Evolutionary conservation across 2,113 vertebrate species (phyloP).

Genomic region (Poeciliopsis retropinna): DNA sequence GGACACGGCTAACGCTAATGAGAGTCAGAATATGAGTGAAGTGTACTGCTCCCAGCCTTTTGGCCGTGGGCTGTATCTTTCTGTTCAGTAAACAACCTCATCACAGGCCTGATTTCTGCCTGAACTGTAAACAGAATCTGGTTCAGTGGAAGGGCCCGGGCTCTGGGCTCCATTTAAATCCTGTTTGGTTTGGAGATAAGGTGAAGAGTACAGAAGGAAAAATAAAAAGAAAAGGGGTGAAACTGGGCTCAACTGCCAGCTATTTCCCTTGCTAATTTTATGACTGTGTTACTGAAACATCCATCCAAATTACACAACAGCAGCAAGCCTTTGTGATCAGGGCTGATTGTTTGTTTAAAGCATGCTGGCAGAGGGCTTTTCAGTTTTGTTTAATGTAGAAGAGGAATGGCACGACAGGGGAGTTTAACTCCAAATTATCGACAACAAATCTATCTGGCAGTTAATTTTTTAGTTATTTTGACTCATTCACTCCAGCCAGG

Average conservation of each 20-base stretch:
- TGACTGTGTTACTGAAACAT: conserved; percentile 77
- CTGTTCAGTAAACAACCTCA: conserved; percentile 72
- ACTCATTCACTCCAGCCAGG: conserved; percentile 17
- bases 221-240: conserved; percentile 60
- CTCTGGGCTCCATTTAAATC: conserved; percentile 70
- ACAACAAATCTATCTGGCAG: conserved; percentile 8
- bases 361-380: conserved; percentile 42
- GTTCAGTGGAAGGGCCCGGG: conserved; percentile 71
- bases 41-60: conserved; percentile 54
- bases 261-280: conserved; percentile 78
- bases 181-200: conserved; percentile 82
- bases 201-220: conserved; percentile 71
- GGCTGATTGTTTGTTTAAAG: conserved; percentile 69
- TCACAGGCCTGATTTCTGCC: conserved; percentile 75
- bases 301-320: conserved; percentile 80
- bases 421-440: conserved; percentile 12
- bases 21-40: conserved; percentile 50
- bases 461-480: conserved; percentile 16
- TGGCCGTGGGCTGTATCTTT: conserved; percentile 67
- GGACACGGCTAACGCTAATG: conserved; percentile 64
- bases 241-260: conserved; percentile 71
- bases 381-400: conserved; percentile 21
- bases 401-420: conserved; percentile 5
- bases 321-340: conserved; percentile 69
- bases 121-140: conserved; percentile 73